Evolutionary conservation across 2,797 vertebrate species (phyloP).

Genomic region (Pseudocheirus occidentalis): DNA sequence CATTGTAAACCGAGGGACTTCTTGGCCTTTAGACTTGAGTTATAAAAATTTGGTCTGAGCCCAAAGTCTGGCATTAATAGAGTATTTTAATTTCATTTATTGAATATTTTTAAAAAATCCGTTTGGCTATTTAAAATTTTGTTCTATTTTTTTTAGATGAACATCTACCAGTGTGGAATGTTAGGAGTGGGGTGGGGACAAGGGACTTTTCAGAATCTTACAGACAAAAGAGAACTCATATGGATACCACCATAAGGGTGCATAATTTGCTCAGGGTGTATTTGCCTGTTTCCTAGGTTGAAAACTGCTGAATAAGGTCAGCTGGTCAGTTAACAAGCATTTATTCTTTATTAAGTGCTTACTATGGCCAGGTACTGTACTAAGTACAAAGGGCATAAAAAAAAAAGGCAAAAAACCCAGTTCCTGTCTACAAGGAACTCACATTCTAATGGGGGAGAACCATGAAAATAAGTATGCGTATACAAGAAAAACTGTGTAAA

Average conservation of each 20-base stretch:
- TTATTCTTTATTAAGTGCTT: background rate
- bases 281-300: background rate
- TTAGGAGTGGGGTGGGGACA: conserved; percentile 28
- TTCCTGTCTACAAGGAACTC: background rate
- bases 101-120: conserved; percentile 79
- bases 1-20: conserved; percentile 75
- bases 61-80: conserved; percentile 81
- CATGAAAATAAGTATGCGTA: background rate
- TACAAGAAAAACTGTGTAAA: background rate
- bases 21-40: conserved; percentile 77
- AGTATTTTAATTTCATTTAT: conserved; percentile 81
- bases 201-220: background rate
- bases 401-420: background rate
- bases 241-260: background rate
- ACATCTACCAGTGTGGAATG: conserved; percentile 63
- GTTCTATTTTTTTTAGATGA: conserved; percentile 75
- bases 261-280: background rate
- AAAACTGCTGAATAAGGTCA: background rate
- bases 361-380: fast-evolving
- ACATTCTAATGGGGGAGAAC: background rate
- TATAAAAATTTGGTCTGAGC: conserved; percentile 79
- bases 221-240: background rate
- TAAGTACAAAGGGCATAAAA: background rate
- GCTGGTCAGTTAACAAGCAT: background rate
- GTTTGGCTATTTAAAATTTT: conserved; percentile 77